Evolutionary conservation across 2,797 vertebrate genomes (phyloP).

Genomic region (Eospalax fontanierii): DNA sequence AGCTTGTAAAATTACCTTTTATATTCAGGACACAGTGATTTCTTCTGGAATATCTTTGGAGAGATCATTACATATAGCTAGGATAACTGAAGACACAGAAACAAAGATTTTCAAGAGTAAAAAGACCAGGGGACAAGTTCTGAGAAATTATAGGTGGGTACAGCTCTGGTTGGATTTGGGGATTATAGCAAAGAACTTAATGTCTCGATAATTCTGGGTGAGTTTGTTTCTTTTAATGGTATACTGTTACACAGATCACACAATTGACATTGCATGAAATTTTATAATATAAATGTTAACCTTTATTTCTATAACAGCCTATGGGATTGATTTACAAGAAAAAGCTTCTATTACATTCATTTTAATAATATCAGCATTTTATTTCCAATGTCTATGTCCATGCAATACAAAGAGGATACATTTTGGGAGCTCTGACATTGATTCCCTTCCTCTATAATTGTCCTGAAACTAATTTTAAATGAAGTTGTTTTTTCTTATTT

Average conservation of each 20-base stretch:
- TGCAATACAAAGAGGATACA: conserved; percentile 3
- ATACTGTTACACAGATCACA: background rate
- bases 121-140: background rate
- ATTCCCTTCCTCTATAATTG: background rate
- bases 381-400: conserved; percentile 31
- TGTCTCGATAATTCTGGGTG: background rate
- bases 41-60: background rate
- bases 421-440: background rate
- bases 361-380: conserved; percentile 52
- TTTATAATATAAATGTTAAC: background rate
- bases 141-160: background rate
- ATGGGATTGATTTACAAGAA: background rate
- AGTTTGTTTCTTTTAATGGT: background rate
- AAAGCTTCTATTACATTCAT: background rate
- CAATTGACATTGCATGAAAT: background rate
- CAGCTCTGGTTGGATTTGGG: background rate
- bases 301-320: background rate
- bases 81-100: background rate
- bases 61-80: background rate
- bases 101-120: background rate
- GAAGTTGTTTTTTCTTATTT: background rate
- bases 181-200: background rate
- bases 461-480: background rate
- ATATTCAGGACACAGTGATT: background rate
- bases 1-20: background rate